phyloP scores from a whole-genome alignment of 2,797 vertebrate species.

The Thalassophryne amazonica region DNA sequence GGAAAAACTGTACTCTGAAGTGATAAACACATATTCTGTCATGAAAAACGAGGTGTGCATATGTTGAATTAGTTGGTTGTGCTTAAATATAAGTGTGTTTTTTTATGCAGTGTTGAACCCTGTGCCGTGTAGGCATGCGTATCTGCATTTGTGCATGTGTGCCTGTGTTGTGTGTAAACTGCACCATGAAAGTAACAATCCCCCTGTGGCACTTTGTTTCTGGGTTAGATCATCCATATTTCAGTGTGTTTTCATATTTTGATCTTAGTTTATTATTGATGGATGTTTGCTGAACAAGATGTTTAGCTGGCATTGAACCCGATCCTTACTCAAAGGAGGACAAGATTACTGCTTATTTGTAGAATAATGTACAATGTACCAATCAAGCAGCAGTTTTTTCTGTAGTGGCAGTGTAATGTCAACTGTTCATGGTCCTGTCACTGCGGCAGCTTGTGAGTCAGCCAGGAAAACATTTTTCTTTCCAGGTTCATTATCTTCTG shows the following conservation, averaged over 20 bases:
- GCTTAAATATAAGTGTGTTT: slow-evolving; percentile 26
- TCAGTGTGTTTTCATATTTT: slow-evolving; percentile 32
- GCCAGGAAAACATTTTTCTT: too few species aligned
- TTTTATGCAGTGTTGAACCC: neutral
- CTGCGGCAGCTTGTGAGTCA: too few species aligned
- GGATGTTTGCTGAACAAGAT: slow-evolving; percentile 17
- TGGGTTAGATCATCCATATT: slow-evolving; percentile 55
- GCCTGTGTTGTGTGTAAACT: neutral
- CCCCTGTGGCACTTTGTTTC: slow-evolving; percentile 35
- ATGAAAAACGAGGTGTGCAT: slow-evolving; percentile 1
- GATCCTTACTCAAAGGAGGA: neutral
- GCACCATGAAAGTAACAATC: slow-evolving; percentile 11
- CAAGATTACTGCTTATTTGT: too few species aligned
- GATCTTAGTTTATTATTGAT: slow-evolving; percentile 37
- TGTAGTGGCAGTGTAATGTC: too few species aligned
- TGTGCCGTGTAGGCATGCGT: neutral
- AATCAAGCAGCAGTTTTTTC: too few species aligned
- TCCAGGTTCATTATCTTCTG: too few species aligned
- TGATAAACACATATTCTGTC: too few species aligned
- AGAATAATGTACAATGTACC: too few species aligned
- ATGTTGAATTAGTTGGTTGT: slow-evolving; percentile 32
- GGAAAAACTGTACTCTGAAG: too few species aligned
- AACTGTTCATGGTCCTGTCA: too few species aligned
- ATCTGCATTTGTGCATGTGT: slow-evolving; percentile 14
- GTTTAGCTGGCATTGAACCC: neutral